Base-by-base conservation (phyloP, 2,888 invertebrate genomes). In the Digitonthophagus gazella region DNA sequence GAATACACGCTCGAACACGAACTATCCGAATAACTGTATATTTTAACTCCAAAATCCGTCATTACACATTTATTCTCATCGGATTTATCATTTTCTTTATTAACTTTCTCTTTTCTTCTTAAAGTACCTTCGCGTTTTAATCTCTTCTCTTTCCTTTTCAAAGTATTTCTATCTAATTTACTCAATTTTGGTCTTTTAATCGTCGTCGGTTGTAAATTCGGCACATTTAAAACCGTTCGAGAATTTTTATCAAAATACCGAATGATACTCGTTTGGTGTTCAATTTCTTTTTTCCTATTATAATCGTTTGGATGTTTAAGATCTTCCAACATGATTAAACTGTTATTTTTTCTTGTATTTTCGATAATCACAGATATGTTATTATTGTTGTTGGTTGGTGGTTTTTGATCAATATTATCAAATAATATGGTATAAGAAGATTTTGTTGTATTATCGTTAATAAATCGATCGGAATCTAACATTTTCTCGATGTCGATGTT, bases 1-100 rank as follows among this genome's bases (percentile, higher is more conserved):
- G 86, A 86, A 75, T 84, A 86, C 2, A 84, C 86, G 66, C 83
- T 82, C 44, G 78, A 81, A 22, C 80, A 83, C 1, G 84, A 84
- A 64, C 82, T 81, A 68, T 83, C 79, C 11, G 82, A 82, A 72
- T 76, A 79, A 14, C 80, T 78, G 69, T 78, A 76, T 64, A 81
- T 77, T 66, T 78, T 75, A 66, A 81, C 77, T n/a, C 81, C 80
- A 71, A 78, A 79, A 71, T 80, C 78, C 2, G 73, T 73, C 69
- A 72, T 75, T 15, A 67, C 67, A 64, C 56, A 64, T 72, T 71
- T 75, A 44, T 69, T 68, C 16, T 56, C 18, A 28, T 67, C 64
- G 63, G 66, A 69, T 58, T 65, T 71, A 54, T 68, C 69, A 56
- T 70, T 70, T 15, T 71, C 71, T 65, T 72, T 69, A 55, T 70